Conservation (phyloP, 2,888 invertebrate genomes). For the Cephus spinipes region DNA sequence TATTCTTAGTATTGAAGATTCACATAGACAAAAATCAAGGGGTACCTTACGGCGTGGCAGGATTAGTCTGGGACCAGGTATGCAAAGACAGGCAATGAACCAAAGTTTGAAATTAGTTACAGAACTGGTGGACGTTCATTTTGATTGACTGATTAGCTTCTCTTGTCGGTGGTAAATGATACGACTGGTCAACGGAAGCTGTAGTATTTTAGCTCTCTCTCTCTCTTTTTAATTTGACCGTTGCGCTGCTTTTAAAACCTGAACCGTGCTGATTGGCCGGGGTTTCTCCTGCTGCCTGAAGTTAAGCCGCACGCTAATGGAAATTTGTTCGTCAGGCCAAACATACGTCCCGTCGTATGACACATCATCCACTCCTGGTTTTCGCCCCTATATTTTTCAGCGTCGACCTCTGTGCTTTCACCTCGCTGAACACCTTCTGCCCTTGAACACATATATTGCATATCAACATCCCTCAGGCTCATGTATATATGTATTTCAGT, state of each 20-base stretch:
- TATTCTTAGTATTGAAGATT: too few species aligned
- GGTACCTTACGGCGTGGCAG: too few species aligned
- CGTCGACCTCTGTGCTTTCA: conserved; percentile 5
- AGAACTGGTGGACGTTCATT: not conserved
- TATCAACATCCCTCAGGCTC: conserved; percentile 47
- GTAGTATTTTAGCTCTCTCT: not conserved
- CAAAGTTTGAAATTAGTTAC: not conserved
- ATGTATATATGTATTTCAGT: conserved; percentile 57
- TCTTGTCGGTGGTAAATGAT: not conserved
- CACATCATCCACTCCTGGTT: conserved; percentile 24
- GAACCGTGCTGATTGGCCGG: conserved; percentile 33
- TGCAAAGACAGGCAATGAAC: not conserved
- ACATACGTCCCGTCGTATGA: conserved; percentile 39
- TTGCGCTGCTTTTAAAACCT: conserved; percentile 27
- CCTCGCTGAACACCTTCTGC: conserved; percentile 16
- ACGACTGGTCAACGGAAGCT: not conserved
- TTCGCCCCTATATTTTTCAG: conserved; percentile 4
- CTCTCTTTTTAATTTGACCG: not conserved
- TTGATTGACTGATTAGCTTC: not conserved
- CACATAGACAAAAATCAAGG: too few species aligned
- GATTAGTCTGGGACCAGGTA: not conserved
- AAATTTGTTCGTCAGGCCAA: conserved; percentile 45
- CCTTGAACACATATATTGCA: conserved; percentile 23
- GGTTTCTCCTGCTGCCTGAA: conserved; percentile 28
- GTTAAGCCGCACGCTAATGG: conserved; percentile 41